phyloP scores from a whole-genome alignment of 2,797 vertebrate genomes.

The Sebastes reedi region DNA sequence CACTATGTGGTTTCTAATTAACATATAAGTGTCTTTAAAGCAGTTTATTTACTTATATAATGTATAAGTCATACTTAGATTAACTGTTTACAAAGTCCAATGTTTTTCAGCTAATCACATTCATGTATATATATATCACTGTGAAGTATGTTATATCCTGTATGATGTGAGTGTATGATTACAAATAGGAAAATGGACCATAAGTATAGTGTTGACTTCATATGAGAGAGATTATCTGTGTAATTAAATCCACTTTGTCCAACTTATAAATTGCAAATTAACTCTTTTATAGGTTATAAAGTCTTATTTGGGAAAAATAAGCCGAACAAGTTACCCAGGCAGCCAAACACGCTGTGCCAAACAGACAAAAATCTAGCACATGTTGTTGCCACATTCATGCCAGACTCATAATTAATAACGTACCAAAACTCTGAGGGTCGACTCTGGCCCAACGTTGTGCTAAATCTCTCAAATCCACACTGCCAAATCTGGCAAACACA shows the following conservation, averaged over 20 bases:
- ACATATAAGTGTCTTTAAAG: not conserved
- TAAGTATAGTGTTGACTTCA: no score
- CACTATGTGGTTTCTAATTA: not conserved
- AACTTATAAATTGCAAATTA: not conserved
- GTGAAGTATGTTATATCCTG: not conserved
- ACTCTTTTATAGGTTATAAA: not conserved
- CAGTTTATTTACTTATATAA: not conserved
- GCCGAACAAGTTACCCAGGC: not conserved
- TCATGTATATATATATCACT: not conserved
- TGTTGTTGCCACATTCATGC: slow-evolving; percentile 6
- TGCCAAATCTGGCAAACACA: not conserved
- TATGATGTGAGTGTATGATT: not conserved
- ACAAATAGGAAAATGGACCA: not conserved
- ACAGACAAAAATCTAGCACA: not conserved
- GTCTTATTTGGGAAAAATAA: not conserved
- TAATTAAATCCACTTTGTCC: not conserved
- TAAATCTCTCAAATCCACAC: not conserved
- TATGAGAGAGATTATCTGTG: no score
- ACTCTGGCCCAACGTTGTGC: not conserved
- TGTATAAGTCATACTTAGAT: not conserved
- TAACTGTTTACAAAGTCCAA: not conserved
- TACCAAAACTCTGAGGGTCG: not conserved
- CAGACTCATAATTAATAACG: slow-evolving; percentile 12
- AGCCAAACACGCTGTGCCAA: not conserved
- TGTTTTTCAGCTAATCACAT: not conserved